A percentile compares a stretch with the other conserved stretches of the same genome.
Conservation (phyloP, 2,113 vertebrate species). For the Dasyurus viverrinus region DNA sequence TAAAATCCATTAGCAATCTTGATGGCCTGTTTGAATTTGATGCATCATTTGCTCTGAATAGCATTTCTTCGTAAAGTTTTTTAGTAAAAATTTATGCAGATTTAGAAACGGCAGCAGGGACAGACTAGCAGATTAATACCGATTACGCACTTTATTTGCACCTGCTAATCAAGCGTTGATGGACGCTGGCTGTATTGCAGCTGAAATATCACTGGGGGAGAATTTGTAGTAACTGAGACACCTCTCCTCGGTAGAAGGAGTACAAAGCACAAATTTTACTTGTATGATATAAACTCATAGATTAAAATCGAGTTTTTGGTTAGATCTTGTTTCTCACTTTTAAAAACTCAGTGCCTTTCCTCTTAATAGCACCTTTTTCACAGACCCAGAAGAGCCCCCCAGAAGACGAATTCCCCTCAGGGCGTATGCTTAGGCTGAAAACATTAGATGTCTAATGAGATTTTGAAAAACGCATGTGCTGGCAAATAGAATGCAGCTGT, state of each 20-base stretch:
- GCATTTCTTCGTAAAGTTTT: slow-evolving; percentile 84
- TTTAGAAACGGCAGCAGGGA: slow-evolving; percentile 76
- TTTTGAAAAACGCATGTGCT: slow-evolving; percentile 75
- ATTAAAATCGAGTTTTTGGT: slow-evolving; percentile 29
- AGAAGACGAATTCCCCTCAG: slow-evolving; percentile 37
- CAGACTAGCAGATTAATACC: slow-evolving; percentile 80
- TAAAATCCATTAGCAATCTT: slow-evolving; percentile 92
- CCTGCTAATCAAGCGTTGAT: slow-evolving; percentile 67
- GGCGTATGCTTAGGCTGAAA: slow-evolving; percentile 40
- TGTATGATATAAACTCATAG: slow-evolving; percentile 52
- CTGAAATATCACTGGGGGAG: slow-evolving; percentile 47
- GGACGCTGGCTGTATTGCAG: slow-evolving; percentile 43
- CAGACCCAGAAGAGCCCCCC: slow-evolving; percentile 11
- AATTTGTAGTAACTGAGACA: not conserved
- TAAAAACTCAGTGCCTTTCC: slow-evolving; percentile 41
- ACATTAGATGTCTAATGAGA: slow-evolving; percentile 73
- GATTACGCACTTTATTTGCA: slow-evolving; percentile 65
- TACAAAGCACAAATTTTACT: slow-evolving; percentile 38
- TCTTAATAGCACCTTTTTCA: slow-evolving; percentile 47
- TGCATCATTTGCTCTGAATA: slow-evolving; percentile 89
- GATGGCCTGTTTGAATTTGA: slow-evolving; percentile 90
- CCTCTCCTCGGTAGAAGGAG: not conserved
- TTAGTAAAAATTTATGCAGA: slow-evolving; percentile 82
- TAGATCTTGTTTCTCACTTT: slow-evolving; percentile 68
- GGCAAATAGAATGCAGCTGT: slow-evolving; percentile 52